These are phyloP conservation scores for Chaitophorus viminalis DNA, from an alignment of 2,888 invertebrate genomes.

Conservation along the genomic window DNA sequence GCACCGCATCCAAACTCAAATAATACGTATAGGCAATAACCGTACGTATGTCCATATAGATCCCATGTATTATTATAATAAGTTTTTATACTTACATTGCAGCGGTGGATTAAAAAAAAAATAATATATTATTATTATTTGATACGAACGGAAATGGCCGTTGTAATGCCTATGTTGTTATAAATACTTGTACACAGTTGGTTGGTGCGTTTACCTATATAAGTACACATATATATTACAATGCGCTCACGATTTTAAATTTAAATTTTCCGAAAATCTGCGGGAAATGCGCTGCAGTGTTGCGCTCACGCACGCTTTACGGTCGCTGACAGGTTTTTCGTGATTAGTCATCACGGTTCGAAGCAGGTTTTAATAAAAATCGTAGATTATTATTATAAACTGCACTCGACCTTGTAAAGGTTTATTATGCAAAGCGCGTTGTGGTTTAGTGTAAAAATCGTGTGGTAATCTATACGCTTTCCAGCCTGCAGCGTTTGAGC, in stretches of 20 bases:
- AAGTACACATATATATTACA: not conserved
- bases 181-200: too few relatives aligned
- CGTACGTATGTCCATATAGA: too few relatives aligned
- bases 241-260: not conserved
- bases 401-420: constrained; percentile 28
- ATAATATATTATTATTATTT: too few relatives aligned
- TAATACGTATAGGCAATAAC: too few relatives aligned
- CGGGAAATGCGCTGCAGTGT: not conserved
- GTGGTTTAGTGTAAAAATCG: constrained; percentile 49
- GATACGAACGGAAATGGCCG: too few relatives aligned
- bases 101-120: too few relatives aligned
- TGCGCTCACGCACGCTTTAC: not conserved
- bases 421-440: constrained; percentile 25
- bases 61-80: too few relatives aligned
- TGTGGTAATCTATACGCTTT: constrained; percentile 47
- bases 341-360: constrained; percentile 35
- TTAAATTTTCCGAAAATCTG: not conserved
- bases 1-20: too few relatives aligned
- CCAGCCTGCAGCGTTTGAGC: not conserved
- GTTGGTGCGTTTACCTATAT: too few relatives aligned
- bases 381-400: constrained; percentile 4
- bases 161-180: too few relatives aligned
- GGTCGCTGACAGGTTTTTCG: constrained; percentile 27
- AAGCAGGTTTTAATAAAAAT: not conserved
- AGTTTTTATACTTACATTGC: too few relatives aligned